Percentiles rank a stretch among this genome's conserved stretches.
These are phyloP conservation scores for Cinclus cinclus DNA, from an alignment of 2,113 vertebrate species.

Conservation along the genomic window DNA sequence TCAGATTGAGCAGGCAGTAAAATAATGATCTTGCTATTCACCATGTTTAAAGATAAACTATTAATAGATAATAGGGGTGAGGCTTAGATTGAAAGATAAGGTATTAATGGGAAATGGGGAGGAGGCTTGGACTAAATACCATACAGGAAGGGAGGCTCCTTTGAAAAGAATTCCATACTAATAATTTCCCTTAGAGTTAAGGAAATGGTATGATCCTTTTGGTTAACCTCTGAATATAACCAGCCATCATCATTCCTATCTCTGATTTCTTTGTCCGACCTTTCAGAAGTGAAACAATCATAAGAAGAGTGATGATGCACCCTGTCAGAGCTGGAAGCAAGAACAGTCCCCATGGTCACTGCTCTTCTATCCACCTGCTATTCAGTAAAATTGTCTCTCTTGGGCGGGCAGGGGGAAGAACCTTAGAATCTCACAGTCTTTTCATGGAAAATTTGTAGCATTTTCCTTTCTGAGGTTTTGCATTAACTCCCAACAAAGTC, in stretches of 20 bases:
- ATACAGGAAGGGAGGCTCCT: not conserved
- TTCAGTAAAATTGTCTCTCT: not conserved
- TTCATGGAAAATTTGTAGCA: not conserved
- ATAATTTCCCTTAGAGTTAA: not conserved
- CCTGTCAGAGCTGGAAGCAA: not conserved
- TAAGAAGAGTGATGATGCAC: not conserved
- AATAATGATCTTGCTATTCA: not conserved
- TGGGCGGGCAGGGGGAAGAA: fast-evolving
- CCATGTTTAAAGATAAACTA: not conserved
- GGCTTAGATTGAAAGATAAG: not conserved
- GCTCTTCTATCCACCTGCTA: not conserved
- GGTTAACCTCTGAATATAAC: not conserved
- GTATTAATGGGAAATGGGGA: not conserved
- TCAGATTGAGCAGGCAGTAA: not conserved
- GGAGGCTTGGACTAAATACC: not conserved
- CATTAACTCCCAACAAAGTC: not conserved
- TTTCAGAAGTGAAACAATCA: not conserved
- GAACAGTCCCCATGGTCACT: not conserved
- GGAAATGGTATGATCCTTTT: not conserved
- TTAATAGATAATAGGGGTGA: not conserved
- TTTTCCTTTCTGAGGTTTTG: not conserved
- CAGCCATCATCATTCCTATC: not conserved
- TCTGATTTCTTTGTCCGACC: not conserved
- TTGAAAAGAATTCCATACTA: not conserved
- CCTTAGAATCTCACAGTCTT: not conserved